Evolutionary conservation across 2,888 invertebrate genomes (phyloP), one percentile per base, ranked within the genome.

Genomic region (Lasioglossum leucozonium): DNA sequence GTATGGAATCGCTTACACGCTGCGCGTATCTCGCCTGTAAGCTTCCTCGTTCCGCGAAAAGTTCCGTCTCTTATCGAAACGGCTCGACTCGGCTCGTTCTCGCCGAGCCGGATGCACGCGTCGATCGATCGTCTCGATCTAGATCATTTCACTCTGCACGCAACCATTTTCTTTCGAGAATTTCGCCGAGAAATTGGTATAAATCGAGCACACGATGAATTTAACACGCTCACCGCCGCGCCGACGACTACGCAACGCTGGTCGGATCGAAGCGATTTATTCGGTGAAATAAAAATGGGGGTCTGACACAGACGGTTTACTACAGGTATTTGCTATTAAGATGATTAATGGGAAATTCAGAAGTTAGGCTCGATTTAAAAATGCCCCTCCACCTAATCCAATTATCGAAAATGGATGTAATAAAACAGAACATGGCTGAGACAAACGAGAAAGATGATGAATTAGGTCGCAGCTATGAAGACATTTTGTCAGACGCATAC

Each of bases 1-100:
- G 89, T 87, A 89, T 85, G 85, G 86, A 92, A 92, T 92, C 89
- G 87, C 83, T 85, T 87, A 85, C 87, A 87, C 84, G 85, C 58
- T 85, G 82, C 77, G 81, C 84, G 74, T 69, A 79, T 83, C 84
- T 86, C 69, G 80, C 69, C 37, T 44, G 79, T 30, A 55, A 51
- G 77, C 80, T 58, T 79, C 58, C 71, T 77, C 62, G 72, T 79
- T 76, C 69, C 65, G 72, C 72, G 84, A 67, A 79, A 89, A 85
- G 47, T 79, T 84, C 34, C 74, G 37, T 34, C 72, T 77, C 85
- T 88, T 80, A 73, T 78, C 72, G 55, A 22, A 44, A 16, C 16
- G 26, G 2, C n/a, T n/a, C n/a, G n/a, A n/a, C n/a, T n/a, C n/a
- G n/a, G n/a, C n/a, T n/a, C n/a, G n/a, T n/a, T n/a, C 30, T 30